These are phyloP conservation scores for Micromys minutus DNA, from an alignment of 2,113 vertebrate species.

Conservation along the genomic window DNA sequence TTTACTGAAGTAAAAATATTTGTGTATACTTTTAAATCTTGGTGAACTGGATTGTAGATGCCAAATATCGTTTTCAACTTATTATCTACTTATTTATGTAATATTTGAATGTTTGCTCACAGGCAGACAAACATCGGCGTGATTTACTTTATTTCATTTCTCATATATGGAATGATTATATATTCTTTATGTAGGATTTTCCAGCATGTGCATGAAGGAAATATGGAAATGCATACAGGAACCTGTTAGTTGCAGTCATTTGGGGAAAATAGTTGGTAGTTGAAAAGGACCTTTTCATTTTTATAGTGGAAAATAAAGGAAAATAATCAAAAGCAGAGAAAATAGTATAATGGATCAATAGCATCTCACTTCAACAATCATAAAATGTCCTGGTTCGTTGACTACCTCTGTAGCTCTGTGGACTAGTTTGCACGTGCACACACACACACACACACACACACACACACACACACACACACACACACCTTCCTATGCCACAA, in stretches of 20 bases:
- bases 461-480: neutral
- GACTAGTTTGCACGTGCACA: neutral
- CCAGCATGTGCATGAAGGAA: neutral
- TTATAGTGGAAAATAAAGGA: neutral
- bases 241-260: neutral
- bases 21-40: neutral
- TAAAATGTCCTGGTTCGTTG: neutral
- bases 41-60: neutral
- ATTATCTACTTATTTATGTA: neutral
- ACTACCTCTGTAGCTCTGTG: neutral
- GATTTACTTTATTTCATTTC: neutral
- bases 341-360: neutral
- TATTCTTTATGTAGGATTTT: neutral
- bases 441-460: neutral
- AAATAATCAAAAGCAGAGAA: neutral
- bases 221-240: neutral
- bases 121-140: neutral
- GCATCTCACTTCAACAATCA: neutral
- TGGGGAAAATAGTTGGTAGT: neutral
- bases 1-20: neutral
- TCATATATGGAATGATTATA: neutral
- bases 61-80: neutral
- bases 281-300: neutral
- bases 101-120: neutral
- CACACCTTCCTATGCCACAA: no score